Percentiles rank a stretch among this genome's conserved stretches.
Evolutionary conservation across 2,888 invertebrate genomes (phyloP).

Genomic region (Agrenia bidenticulata): DNA sequence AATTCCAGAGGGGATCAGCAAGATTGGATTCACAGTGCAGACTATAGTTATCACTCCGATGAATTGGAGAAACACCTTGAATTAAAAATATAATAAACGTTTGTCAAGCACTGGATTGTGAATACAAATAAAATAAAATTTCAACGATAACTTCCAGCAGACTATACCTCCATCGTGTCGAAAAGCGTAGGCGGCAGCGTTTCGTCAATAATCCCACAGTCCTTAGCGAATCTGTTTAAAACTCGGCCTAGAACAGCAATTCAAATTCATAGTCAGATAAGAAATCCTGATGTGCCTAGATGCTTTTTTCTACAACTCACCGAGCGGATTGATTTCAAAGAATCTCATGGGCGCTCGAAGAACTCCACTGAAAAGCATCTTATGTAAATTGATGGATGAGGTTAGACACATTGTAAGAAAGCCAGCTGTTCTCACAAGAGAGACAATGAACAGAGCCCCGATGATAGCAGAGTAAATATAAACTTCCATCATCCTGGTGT

Average conservation of each 20-base stretch:
- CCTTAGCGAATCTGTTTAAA: constrained; percentile 16
- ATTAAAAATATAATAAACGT: too few species aligned
- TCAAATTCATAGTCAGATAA: too few species aligned
- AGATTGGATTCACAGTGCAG: constrained; percentile 39
- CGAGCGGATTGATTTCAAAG: constrained; percentile 85
- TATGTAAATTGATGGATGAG: constrained; percentile 76
- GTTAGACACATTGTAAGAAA: constrained; percentile 76
- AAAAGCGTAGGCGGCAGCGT: constrained; percentile 45
- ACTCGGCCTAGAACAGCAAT: constrained; percentile 1
- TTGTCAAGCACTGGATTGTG: too few species aligned
- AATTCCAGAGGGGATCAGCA: constrained; percentile 55
- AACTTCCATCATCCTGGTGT: constrained; percentile 34
- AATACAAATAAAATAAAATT: too few species aligned
- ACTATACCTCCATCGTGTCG: constrained; percentile 46
- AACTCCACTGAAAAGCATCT: constrained; percentile 76
- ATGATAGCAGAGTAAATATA: constrained; percentile 45
- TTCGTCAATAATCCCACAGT: constrained; percentile 44
- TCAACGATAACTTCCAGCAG: not conserved
- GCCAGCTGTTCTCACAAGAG: constrained; percentile 60
- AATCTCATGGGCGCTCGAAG: constrained; percentile 80
- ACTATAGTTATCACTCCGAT: constrained; percentile 46
- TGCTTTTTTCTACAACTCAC: constrained; percentile 58
- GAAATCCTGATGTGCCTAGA: too few species aligned
- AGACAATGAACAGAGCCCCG: constrained; percentile 36
- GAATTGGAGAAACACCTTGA: constrained; percentile 55